Evolutionary conservation across 2,797 vertebrate genomes (phyloP).

Genomic region (Arnoldichthys spilopterus): DNA sequence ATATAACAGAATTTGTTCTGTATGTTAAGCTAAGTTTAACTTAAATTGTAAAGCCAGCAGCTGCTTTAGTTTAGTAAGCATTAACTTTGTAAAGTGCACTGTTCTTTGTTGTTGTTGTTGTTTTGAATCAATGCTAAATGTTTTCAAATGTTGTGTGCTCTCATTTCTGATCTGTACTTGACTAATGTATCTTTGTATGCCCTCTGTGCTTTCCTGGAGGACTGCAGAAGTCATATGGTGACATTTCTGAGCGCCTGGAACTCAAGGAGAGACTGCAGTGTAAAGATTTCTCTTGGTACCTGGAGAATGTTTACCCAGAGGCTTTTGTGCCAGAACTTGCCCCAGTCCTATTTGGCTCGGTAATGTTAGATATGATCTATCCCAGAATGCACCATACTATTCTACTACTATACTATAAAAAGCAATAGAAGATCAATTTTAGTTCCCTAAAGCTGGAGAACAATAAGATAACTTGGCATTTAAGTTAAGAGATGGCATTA

Average conservation of each 20-base stretch:
- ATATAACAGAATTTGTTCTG: too few species aligned
- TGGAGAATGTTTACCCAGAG: conserved; percentile 84
- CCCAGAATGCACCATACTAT: too few species aligned
- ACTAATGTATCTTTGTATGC: not conserved
- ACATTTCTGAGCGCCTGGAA: conserved; percentile 78
- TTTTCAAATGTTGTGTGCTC: not conserved
- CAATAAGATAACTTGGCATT: too few species aligned
- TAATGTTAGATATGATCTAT: conserved; percentile 58
- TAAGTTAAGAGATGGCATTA: too few species aligned
- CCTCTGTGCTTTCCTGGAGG: conserved; percentile 9
- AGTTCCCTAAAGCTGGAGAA: too few species aligned
- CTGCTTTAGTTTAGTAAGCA: not conserved
- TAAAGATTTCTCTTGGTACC: conserved; percentile 86
- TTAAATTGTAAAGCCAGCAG: not conserved
- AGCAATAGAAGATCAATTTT: too few species aligned
- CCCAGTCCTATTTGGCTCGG: conserved; percentile 77
- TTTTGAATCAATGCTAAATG: not conserved
- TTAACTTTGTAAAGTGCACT: not conserved
- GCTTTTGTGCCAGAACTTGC: conserved; percentile 83
- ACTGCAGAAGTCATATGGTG: conserved; percentile 81
- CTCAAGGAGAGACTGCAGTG: conserved; percentile 81
- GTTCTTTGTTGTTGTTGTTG: too few species aligned
- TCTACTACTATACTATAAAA: too few species aligned
- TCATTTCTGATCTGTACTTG: not conserved
- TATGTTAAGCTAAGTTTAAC: too few species aligned